phyloP scores from a whole-genome alignment of 2,888 invertebrate species.

The Exocentrus adspersus region DNA sequence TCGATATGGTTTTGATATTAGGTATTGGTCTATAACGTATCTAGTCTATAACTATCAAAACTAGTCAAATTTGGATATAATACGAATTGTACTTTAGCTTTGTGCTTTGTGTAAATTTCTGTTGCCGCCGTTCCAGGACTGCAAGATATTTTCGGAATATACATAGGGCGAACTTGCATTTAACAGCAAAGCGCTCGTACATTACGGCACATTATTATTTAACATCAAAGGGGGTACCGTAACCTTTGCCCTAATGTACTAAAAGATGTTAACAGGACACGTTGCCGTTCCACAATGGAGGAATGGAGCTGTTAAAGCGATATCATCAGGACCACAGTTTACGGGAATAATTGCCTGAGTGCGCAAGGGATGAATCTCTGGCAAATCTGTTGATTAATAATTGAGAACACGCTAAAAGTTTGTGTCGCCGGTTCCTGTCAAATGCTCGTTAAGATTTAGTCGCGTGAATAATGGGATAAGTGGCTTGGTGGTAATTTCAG shows the following conservation, averaged over 20 bases:
- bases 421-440: background rate
- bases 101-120: too few relatives aligned
- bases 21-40: too few relatives aligned
- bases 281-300: slow-evolving; percentile 2
- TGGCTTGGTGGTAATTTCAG: background rate
- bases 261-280: slow-evolving; percentile 13
- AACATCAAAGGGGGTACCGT: slow-evolving; percentile 16
- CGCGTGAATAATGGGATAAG: background rate
- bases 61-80: too few relatives aligned
- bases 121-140: background rate
- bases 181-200: background rate
- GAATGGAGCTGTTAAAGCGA: background rate
- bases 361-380: background rate
- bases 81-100: too few relatives aligned
- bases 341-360: background rate
- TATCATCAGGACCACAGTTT: background rate
- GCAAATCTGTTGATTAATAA: background rate
- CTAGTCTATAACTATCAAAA: too few relatives aligned
- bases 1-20: too few relatives aligned
- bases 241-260: slow-evolving; percentile 14
- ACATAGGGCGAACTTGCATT: background rate
- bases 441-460: background rate
- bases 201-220: background rate
- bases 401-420: background rate
- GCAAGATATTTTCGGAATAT: background rate